Evolutionary conservation across 1,140 invertebrate genomes (phyloP).

Genomic region (Drosophila pachea): DNA sequence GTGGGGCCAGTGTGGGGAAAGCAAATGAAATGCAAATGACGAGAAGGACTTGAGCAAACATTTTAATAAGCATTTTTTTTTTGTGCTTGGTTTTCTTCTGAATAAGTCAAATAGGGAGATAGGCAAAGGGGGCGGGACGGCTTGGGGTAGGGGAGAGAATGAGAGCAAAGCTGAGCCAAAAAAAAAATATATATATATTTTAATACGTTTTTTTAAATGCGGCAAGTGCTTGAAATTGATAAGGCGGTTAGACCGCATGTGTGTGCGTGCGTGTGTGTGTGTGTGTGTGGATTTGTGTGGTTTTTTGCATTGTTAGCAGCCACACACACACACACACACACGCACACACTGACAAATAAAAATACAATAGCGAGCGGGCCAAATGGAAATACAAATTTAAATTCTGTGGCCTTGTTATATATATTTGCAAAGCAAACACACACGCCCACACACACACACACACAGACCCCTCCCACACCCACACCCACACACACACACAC

Average conservation of each 20-base stretch:
- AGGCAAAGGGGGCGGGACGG: slow-evolving; percentile 13
- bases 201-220: slow-evolving; percentile 56
- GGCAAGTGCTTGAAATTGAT: slow-evolving; percentile 73
- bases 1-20: neutral
- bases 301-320: slow-evolving; percentile 59
- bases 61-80: slow-evolving; percentile 65
- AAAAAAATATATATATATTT: slow-evolving; percentile 30
- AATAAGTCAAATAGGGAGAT: slow-evolving; percentile 64
- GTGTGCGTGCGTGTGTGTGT: slow-evolving; percentile 23
- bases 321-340: slow-evolving; percentile 22
- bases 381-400: slow-evolving; percentile 70
- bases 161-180: neutral
- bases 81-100: slow-evolving; percentile 27
- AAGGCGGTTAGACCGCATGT: slow-evolving; percentile 53
- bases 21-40: slow-evolving; percentile 61
- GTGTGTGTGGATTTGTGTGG: neutral
- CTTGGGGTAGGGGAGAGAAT: slow-evolving; percentile 6
- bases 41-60: slow-evolving; percentile 46
- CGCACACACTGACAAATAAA: slow-evolving; percentile 9
- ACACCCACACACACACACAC: neutral
- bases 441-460: slow-evolving; percentile 2
- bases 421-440: slow-evolving; percentile 56
- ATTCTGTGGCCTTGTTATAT: slow-evolving; percentile 62
- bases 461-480: neutral
- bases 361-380: slow-evolving; percentile 30